Evolutionary conservation across 2,888 invertebrate genomes (phyloP).

Genomic region (Sycophila texana): DNA sequence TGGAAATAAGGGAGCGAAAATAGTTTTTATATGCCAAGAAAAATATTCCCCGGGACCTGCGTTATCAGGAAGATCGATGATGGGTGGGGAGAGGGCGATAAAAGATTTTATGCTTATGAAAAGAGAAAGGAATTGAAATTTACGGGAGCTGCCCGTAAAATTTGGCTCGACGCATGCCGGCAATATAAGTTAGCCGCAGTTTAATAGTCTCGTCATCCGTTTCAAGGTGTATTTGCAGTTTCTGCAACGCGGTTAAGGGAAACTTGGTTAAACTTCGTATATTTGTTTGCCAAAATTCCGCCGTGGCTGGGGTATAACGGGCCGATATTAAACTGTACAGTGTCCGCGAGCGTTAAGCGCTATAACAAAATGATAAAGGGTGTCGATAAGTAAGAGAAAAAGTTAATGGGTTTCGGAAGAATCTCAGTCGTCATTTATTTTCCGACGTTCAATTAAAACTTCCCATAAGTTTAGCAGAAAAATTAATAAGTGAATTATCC

Average conservation of each 20-base stretch:
- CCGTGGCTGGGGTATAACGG: neutral
- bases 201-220: slow-evolving; percentile 18
- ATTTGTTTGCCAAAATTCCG: neutral
- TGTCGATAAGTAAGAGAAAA: too few relatives aligned
- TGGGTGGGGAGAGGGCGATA: neutral
- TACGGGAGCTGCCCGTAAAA: neutral
- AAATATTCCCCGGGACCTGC: neutral
- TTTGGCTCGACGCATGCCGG: neutral
- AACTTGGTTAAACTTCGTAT: slow-evolving; percentile 27
- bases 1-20: neutral
- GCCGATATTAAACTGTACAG: slow-evolving; percentile 7
- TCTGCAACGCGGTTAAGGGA: slow-evolving; percentile 11
- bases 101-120: neutral
- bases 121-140: slow-evolving; percentile 1
- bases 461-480: too few relatives aligned
- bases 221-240: slow-evolving; percentile 12
- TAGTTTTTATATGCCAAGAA: too few relatives aligned
- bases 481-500: too few relatives aligned
- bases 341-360: neutral
- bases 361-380: too few relatives aligned
- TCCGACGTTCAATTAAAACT: too few relatives aligned
- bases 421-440: too few relatives aligned
- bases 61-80: neutral
- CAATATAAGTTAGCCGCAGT: slow-evolving; percentile 6
- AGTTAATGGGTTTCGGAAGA: too few relatives aligned